Base-by-base conservation (phyloP, 2,888 invertebrate genomes). In the Disparrhopalites patrizii region DNA sequence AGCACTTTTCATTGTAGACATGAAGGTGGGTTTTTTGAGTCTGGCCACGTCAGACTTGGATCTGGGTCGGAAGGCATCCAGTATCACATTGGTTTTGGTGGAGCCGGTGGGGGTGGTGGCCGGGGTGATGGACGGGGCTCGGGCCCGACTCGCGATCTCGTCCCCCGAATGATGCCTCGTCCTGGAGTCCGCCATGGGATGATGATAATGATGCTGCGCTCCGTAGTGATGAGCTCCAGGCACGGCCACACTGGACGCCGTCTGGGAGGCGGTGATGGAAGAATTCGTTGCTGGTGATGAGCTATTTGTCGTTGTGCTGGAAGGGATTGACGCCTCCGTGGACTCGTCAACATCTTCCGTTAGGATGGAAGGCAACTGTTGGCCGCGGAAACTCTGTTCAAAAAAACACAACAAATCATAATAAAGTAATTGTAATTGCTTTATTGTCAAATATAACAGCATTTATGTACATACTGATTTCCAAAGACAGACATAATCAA, bases 41-140 rank as follows among this genome's bases (percentile, higher is more conserved):
- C 81, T 83, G 73, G 84, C 82, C 65, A 90, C 89, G 79, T 90
- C 89, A 33, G 88, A 87, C 79, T 89, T 88, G 72, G 87, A 87
- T 68, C 89, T 83, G 56, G 87, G 87, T 73, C 90, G 82, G 78
- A 92, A 90, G 43, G 90, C 88, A 78, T 92, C 90, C 77, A 92
- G 87, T 73, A 92, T 82, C 25, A 76, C 75, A 30, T 71, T 64
- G 18, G 65, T 67, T 1, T 87, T 87, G 8, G 88, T 87, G 75
- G 87, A 87, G 25, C 54, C 36, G 56, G 71, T 68, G 33, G 69
- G 61, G 15, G 62, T 65, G 31, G 65, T 69, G 56, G 69, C 69
- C 10, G 74, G 72, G 25, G 71, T 73, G 7, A 79, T 79, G 18
- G 79, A 79, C 58, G 77, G 77, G 47, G 79, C 77, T 30, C 79